Conservation (phyloP, 2,888 invertebrate genomes). For the Idaea biselata region DNA sequence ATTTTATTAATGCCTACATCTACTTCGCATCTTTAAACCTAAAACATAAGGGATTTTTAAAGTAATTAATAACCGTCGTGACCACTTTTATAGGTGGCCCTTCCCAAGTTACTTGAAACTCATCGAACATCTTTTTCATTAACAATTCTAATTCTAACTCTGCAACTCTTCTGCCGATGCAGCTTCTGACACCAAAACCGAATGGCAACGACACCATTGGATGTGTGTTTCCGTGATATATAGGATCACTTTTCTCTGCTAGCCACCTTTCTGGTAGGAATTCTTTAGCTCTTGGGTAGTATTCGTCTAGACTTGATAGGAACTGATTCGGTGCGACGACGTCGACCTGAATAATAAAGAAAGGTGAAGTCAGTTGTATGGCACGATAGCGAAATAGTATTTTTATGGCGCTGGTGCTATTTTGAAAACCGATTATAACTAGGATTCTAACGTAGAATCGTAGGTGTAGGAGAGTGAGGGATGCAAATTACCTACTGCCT, state of each 20-base stretch:
- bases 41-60: constrained; percentile 11
- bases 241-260: constrained; percentile 3
- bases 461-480: no score
- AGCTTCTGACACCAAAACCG: constrained; percentile 1
- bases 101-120: constrained; percentile 17
- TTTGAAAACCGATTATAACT: no score
- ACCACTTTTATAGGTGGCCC: constrained; percentile 11
- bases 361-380: background rate
- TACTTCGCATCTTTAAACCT: background rate
- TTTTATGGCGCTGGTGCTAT: no score
- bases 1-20: background rate
- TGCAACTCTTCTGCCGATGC: constrained; percentile 79
- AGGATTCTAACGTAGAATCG: no score
- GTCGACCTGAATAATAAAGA: constrained; percentile 79
- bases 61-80: constrained; percentile 10
- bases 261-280: constrained; percentile 4
- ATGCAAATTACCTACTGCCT: no score
- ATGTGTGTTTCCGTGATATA: constrained; percentile 3
- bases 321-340: constrained; percentile 88
- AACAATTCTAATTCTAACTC: constrained; percentile 78
- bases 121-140: constrained; percentile 33
- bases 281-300: constrained; percentile 3
- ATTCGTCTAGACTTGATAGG: constrained; percentile 70
- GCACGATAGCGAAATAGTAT: background rate
- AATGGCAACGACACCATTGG: background rate